A percentile compares a stretch with the other conserved stretches of the same genome.
These are phyloP conservation scores for Elaeidobius kamerunicus DNA, from an alignment of 2,888 invertebrate genomes.

Conservation along the genomic window DNA sequence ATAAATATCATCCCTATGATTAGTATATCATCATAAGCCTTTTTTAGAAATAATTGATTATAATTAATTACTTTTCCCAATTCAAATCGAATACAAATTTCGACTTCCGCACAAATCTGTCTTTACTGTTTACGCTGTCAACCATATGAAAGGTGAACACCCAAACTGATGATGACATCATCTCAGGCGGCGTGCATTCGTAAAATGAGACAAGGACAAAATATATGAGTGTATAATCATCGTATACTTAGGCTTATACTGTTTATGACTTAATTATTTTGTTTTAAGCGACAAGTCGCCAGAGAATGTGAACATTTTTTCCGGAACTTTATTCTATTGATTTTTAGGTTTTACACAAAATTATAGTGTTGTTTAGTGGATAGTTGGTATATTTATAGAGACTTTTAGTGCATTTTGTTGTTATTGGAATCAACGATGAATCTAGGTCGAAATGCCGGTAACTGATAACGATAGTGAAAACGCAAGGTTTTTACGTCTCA, in stretches of 20 bases:
- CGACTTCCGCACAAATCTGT: background rate
- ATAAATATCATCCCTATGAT: no score
- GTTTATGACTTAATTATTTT: no score
- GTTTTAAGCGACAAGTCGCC: no score
- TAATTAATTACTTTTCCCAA: background rate
- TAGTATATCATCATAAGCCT: no score
- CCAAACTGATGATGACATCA: slow-evolving; percentile 38
- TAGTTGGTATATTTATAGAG: background rate
- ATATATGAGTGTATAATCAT: no score
- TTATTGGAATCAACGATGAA: slow-evolving; percentile 15
- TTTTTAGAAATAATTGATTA: background rate
- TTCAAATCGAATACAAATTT: no score
- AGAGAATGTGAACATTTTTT: background rate
- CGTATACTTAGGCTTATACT: no score
- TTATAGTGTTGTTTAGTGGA: background rate
- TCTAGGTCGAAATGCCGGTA: slow-evolving; percentile 20
- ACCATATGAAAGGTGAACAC: slow-evolving; percentile 35
- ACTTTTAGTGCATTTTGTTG: slow-evolving; percentile 1
- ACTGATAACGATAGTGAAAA: slow-evolving; percentile 14
- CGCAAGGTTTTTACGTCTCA: background rate
- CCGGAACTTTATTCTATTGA: background rate
- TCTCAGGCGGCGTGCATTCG: slow-evolving; percentile 24
- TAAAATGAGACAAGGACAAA: background rate
- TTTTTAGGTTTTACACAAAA: background rate
- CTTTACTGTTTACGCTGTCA: no score